A percentile compares a stretch with the other conserved stretches of the same genome.
phyloP scores from a whole-genome alignment of 2,113 vertebrate genomes.

The Heterocephalus glaber region DNA sequence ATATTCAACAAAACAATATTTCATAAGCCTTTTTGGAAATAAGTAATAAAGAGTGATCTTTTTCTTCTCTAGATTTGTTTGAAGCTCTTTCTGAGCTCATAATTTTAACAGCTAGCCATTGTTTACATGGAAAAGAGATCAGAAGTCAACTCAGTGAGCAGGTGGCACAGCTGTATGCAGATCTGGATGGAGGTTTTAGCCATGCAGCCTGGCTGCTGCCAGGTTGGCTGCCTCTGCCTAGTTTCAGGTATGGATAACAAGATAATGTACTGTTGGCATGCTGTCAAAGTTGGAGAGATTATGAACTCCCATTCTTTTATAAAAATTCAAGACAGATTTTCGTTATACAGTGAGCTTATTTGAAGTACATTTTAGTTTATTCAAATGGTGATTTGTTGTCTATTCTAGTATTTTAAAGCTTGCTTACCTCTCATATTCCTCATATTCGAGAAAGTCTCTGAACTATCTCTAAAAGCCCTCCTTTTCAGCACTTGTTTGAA shows the following conservation, averaged over 20 bases:
- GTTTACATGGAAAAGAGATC: conserved; percentile 96
- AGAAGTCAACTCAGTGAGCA: conserved; percentile 90
- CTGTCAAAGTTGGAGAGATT: conserved; percentile 15
- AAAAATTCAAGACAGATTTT: conserved; percentile 45
- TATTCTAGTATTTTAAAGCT: conserved; percentile 35
- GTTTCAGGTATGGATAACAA: conserved; percentile 91
- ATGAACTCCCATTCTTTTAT: not conserved
- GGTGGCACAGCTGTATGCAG: conserved; percentile 95
- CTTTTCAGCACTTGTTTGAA: not conserved
- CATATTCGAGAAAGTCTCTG: not conserved
- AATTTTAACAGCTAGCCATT: conserved; percentile 97
- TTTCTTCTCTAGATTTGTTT: conserved; percentile 90
- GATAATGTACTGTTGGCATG: not conserved
- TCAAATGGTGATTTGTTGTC: not conserved
- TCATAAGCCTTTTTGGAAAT: not conserved
- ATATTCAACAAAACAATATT: conserved; percentile 39
- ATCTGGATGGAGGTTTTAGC: conserved; percentile 96
- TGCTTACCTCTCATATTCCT: not conserved
- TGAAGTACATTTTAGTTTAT: conserved; percentile 45
- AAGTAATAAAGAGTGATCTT: conserved; percentile 32
- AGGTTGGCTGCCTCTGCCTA: conserved; percentile 96
- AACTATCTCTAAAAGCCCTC: not conserved
- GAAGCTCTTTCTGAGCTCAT: conserved; percentile 96
- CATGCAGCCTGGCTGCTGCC: conserved; percentile 97
- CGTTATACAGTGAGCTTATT: conserved; percentile 39